A percentile compares a stretch with the other conserved stretches of the same genome.
These are phyloP conservation scores for Peucedramus taeniatus DNA, from an alignment of 2,113 vertebrate genomes.

Conservation along the genomic window DNA sequence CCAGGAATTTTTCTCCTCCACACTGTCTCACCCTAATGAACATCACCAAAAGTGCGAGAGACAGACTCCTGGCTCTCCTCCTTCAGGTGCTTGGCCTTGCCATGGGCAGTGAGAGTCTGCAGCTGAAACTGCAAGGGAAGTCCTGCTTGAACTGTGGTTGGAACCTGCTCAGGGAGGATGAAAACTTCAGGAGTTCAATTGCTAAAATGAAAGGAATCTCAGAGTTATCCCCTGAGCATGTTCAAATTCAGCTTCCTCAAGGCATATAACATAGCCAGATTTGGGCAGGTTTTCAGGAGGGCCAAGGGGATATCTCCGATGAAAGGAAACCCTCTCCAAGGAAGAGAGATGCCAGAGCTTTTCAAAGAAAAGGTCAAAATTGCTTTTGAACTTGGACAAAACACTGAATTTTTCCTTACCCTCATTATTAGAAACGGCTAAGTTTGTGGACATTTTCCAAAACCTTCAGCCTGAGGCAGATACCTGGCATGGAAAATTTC, in stretches of 20 bases:
- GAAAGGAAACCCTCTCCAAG: slow-evolving; percentile 23
- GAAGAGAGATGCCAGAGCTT: slow-evolving; percentile 8
- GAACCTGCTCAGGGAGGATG: background rate
- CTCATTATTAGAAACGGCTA: slow-evolving; percentile 46
- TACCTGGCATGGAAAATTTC: slow-evolving; percentile 60
- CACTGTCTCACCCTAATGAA: background rate
- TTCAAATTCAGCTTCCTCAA: slow-evolving; percentile 1
- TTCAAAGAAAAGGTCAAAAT: slow-evolving; percentile 51
- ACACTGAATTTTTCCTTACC: slow-evolving; percentile 55
- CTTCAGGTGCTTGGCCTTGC: background rate
- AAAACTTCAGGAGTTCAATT: background rate
- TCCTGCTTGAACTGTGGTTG: background rate
- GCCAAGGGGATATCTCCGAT: background rate
- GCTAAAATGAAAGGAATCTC: background rate
- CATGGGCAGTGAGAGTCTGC: background rate
- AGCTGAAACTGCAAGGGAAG: background rate
- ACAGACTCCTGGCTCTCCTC: background rate
- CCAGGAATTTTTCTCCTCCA: background rate
- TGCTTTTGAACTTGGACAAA: slow-evolving; percentile 58
- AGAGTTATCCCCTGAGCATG: background rate
- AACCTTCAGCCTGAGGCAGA: slow-evolving; percentile 48
- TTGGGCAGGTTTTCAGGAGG: background rate
- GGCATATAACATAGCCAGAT: background rate
- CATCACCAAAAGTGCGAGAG: background rate
- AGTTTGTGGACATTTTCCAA: slow-evolving; percentile 41